A percentile compares a stretch with the other conserved stretches of the same genome.
These are phyloP conservation scores for Natrix natrix DNA, from an alignment of 2,797 vertebrate species.

Conservation along the genomic window DNA sequence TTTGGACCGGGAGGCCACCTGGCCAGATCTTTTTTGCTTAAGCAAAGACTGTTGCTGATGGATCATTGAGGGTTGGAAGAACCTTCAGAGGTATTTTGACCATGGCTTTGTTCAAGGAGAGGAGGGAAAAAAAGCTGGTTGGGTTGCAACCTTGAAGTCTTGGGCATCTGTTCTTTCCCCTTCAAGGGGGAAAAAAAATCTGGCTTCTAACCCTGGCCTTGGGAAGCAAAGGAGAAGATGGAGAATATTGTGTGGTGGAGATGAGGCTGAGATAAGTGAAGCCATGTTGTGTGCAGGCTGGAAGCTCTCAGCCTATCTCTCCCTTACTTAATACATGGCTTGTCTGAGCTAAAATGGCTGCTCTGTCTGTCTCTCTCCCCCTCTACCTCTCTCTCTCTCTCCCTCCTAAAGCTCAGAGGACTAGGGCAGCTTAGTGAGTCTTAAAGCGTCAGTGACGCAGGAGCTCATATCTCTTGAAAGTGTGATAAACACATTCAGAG, in stretches of 20 bases:
- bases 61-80: conserved; percentile 55
- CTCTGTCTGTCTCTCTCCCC: conserved; percentile 53
- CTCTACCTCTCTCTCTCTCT: conserved; percentile 71
- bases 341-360: conserved; percentile 97
- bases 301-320: conserved; percentile 69
- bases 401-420: conserved; percentile 90
- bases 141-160: conserved; percentile 46
- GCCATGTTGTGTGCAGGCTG: conserved; percentile 90
- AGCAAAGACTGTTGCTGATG: conserved; percentile 48
- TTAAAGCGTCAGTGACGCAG: conserved; percentile 86
- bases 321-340: conserved; percentile 71
- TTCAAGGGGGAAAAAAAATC: conserved; percentile 38
- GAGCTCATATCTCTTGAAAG: conserved; percentile 86
- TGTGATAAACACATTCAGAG: conserved; percentile 87
- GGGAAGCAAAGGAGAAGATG: neutral
- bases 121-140: conserved; percentile 59
- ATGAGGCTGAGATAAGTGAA: conserved; percentile 85
- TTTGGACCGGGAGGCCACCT: conserved; percentile 56
- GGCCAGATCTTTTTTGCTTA: conserved; percentile 50
- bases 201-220: conserved; percentile 54
- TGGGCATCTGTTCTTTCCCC: conserved; percentile 39
- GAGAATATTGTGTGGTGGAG: conserved; percentile 70
- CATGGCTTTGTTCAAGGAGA: conserved; percentile 49
- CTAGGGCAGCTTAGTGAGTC: conserved; percentile 88
- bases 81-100: conserved; percentile 58